Evolutionary conservation across 1,140 invertebrate genomes (phyloP).

Genomic region (Megalonaias nervosa): DNA sequence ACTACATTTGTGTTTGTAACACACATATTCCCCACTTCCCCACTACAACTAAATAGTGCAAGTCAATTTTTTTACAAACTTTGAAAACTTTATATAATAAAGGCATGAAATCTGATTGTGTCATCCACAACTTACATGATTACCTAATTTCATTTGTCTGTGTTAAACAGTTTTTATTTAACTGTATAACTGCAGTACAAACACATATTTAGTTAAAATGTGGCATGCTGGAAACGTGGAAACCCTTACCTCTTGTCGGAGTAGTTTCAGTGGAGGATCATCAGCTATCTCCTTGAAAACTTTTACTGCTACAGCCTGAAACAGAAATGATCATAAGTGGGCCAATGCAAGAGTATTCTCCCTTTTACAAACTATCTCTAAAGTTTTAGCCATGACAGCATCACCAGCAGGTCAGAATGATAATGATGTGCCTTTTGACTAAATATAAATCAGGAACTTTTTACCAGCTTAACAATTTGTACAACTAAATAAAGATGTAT

Average conservation of each 20-base stretch:
- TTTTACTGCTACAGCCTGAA: slow-evolving; percentile 63
- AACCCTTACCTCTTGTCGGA: slow-evolving; percentile 63
- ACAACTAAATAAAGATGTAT: no score
- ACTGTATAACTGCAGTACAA: background rate
- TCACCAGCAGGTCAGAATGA: background rate
- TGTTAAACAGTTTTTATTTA: background rate
- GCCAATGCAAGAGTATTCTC: no score
- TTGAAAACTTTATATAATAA: no score
- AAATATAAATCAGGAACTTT: no score
- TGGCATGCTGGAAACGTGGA: background rate
- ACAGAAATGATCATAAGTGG: background rate
- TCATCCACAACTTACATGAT: no score
- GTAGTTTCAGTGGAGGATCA: slow-evolving; percentile 60
- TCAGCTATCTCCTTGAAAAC: slow-evolving; percentile 59
- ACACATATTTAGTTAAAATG: background rate
- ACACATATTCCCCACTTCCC: no score
- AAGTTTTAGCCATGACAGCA: background rate
- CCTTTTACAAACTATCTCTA: no score
- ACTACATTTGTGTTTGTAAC: no score
- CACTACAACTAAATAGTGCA: no score
- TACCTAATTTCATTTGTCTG: background rate
- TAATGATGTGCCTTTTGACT: background rate
- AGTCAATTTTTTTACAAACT: no score
- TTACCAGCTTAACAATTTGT: no score
- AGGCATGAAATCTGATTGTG: no score